A percentile compares a stretch with the other conserved stretches of the same genome.
phyloP scores from a whole-genome alignment of 2,888 invertebrate species.

The Anticlea derivata region DNA sequence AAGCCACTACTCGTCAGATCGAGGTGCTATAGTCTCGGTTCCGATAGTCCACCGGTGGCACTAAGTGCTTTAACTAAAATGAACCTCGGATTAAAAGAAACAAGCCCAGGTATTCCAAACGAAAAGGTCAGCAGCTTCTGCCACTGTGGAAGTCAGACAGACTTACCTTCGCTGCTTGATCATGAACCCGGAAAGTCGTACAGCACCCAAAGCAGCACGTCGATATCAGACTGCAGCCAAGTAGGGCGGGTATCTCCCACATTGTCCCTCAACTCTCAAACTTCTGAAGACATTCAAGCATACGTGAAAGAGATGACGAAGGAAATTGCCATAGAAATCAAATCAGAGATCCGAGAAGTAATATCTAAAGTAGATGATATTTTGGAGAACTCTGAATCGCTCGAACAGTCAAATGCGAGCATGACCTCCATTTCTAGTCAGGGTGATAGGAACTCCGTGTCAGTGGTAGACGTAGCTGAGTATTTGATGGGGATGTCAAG shows the following conservation, averaged over 20 bases:
- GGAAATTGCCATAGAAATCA: conserved; percentile 91
- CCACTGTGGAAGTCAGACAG: conserved; percentile 90
- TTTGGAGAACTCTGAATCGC: conserved; percentile 86
- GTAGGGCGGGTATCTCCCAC: conserved; percentile 82
- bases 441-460: conserved; percentile 87
- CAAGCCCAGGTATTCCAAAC: conserved; percentile 67
- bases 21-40: conserved; percentile 88
- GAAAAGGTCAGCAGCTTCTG: conserved; percentile 81
- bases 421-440: conserved; percentile 84
- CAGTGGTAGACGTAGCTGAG: conserved; percentile 89
- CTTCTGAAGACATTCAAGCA: conserved; percentile 87
- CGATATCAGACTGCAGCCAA: conserved; percentile 82
- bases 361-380: conserved; percentile 92
- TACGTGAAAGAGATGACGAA: conserved; percentile 91
- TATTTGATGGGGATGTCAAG: conserved; percentile 90
- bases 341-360: conserved; percentile 91
- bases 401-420: conserved; percentile 80
- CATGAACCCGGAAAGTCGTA: conserved; percentile 73
- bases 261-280: conserved; percentile 78
- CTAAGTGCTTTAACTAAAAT: conserved; percentile 86
- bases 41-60: conserved; percentile 78
- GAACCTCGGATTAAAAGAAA: conserved; percentile 85
- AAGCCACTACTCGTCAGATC: conserved; percentile 63
- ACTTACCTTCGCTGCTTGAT: conserved; percentile 86
- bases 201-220: conserved; percentile 74